A percentile compares a stretch with the other conserved stretches of the same genome.
Evolutionary conservation across 2,888 invertebrate species (phyloP).

Genomic region (Drosophila helvetica): DNA sequence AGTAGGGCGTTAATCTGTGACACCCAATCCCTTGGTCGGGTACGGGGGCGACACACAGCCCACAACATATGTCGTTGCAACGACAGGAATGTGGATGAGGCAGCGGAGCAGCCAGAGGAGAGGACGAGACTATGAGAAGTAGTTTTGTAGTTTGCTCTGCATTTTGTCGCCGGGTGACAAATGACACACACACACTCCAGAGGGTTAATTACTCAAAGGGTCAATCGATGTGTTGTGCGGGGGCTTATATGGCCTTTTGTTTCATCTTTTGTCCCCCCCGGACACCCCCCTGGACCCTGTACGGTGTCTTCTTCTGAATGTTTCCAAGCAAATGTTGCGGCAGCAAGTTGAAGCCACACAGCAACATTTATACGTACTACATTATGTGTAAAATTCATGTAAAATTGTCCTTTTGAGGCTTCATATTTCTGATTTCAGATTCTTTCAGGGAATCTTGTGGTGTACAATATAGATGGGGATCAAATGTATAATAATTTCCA

Average conservation of each 20-base stretch:
- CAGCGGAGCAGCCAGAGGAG: conserved; percentile 2
- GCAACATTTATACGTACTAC: background rate
- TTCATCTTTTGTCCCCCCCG: background rate
- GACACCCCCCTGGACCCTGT: background rate
- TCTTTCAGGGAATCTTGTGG: too few species aligned
- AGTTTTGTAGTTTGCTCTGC: conserved; percentile 40
- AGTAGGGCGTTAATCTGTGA: conserved; percentile 71
- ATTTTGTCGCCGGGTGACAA: conserved; percentile 61
- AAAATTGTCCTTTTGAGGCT: too few species aligned
- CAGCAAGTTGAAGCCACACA: background rate
- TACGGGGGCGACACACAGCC: conserved; percentile 36
- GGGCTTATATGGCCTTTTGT: background rate
- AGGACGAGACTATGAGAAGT: conserved; percentile 6
- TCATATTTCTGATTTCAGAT: too few species aligned
- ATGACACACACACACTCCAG: conserved; percentile 49
- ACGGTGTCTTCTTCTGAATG: background rate
- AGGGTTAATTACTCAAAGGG: conserved; percentile 66
- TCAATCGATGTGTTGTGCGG: conserved; percentile 46
- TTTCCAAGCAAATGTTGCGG: background rate
- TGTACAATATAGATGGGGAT: too few species aligned
- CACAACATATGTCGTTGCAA: conserved; percentile 41
- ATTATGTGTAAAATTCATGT: background rate
- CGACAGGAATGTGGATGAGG: background rate
- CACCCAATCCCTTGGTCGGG: conserved; percentile 56
- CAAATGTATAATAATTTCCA: background rate